Evolutionary conservation across 1,140 invertebrate species (phyloP), one percentile per base, ranked within the genome.

Genomic region (Drosophila parvula): DNA sequence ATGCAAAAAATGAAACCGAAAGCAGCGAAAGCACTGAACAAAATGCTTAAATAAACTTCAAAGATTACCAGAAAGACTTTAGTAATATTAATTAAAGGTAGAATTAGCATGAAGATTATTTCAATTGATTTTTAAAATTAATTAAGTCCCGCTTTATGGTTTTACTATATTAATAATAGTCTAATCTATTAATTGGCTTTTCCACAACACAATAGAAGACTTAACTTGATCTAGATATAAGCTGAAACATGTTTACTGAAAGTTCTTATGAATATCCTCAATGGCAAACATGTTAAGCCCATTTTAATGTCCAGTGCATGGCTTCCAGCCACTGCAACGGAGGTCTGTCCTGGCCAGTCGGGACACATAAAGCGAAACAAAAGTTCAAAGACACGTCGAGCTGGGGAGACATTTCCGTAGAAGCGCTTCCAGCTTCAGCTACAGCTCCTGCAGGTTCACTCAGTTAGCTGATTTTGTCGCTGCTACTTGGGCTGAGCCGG

Each of bases 1-100:
- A 79, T 68, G 76, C 82, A 82, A 81, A 86, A 88, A 89, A 73
- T 63, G 80, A 89, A 89, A 89, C 73, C 60, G 77, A 89, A 89
- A 89, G 80, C 77, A 68, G 30, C 27, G 28, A 45, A 8, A 36
- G 48, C 63, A 81, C 45, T 55, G 65, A 38, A 14, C 14, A 14
- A 67, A 69, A 69, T 53, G 10, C 8, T 16, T 32, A 22, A 22
- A 2, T 32, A 28, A 11, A 3, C 1, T 4, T n/a, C n/a, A 45
- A 14, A 14, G 18, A 27, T 1, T 1, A 47, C 7, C 8, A 48
- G 8, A 22, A 22, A 22, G 22, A 22, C 22, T 22, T n/a, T n/a
- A 2, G n/a, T 18, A 53, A 16, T 32, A 7, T 11, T 2, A 50
- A 32, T 11, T 18, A 8, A 10, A 32, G 28, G 6, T 2, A 6